Base-by-base conservation (phyloP, 2,888 invertebrate species). In the Troilus luridus region DNA sequence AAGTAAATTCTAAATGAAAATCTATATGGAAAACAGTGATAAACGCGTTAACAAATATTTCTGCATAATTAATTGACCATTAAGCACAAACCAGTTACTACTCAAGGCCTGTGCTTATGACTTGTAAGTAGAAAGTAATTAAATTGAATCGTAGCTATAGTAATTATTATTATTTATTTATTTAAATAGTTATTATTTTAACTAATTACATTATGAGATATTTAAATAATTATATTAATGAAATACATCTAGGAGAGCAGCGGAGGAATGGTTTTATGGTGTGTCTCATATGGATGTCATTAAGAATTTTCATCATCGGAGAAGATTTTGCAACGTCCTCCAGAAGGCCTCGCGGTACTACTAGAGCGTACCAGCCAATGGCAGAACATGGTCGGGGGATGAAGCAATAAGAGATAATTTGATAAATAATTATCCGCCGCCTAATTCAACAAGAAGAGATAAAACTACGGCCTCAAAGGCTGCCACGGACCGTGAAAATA, bases 311-410 rank as follows among this genome's bases (percentile, higher is more conserved):
- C 85, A 85, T 85, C 56, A 85, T 12, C 12, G 85, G 2, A 14
- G 54, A 21, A 56, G 85, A 11, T 85, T 56, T 56, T 21, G 85
- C 56, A 85, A 85, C 56, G 85, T 85, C 85, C 85, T 85, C 85
- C 54, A 21, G 56, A n/a, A 85, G 85, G n/a, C 85, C 85, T 85
- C 11, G 56, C 12, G n/a, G 56, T 12, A n/a, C 85, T 58, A 54
- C 21, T 56, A 58, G 56, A 85, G 56, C 54, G 56, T 85, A 56
- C 21, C 85, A 56, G n/a, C n/a, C 56, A 85, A 54, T 56, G 54
- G 85, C 85, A 85, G 85, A 54, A 54, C 85, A n/a, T 19, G 14
- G 41, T 17, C 41, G 6, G 17, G 77, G 17, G 14, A 19, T 54
- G 56, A 85, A 85, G 54, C n/a, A 56, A 85, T n/a, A 12, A 0